Evolutionary conservation across 2,888 invertebrate species (phyloP).

Genomic region (Calameuta pallipes): DNA sequence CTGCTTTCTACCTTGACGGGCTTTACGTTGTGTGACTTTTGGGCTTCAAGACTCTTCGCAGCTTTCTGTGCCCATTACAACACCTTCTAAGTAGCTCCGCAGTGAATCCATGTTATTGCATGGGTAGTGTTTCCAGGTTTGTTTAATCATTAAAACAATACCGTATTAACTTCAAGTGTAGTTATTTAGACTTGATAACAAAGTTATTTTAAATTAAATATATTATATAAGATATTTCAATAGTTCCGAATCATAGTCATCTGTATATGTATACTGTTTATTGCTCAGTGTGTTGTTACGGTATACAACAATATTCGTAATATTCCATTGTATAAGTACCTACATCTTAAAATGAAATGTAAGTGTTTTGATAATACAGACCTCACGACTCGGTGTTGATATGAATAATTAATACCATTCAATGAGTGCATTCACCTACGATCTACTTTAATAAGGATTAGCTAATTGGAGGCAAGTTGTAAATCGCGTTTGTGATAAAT

Average conservation of each 20-base stretch:
- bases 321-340: not conserved
- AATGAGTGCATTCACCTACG: not conserved
- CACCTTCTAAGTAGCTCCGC: not conserved
- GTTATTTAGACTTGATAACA: not conserved
- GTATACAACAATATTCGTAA: conserved; percentile 40
- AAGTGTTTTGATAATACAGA: not conserved
- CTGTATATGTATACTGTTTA: conserved; percentile 24
- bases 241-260: not conserved
- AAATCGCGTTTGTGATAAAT: not conserved
- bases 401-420: not conserved
- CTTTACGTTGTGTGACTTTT: not conserved
- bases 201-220: not conserved
- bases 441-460: not conserved
- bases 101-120: not conserved
- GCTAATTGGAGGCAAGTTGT: not conserved
- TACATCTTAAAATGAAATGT: not conserved
- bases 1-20: conserved; percentile 18
- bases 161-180: not conserved
- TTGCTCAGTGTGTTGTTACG: conserved; percentile 35
- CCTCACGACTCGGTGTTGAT: not conserved
- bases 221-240: not conserved
- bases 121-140: not conserved
- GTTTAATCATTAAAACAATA: not conserved
- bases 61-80: not conserved
- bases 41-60: not conserved